Evolutionary conservation across 2,797 vertebrate genomes (phyloP), one percentile per base, ranked within the genome.

Genomic region (Rhodeus uyekii): DNA sequence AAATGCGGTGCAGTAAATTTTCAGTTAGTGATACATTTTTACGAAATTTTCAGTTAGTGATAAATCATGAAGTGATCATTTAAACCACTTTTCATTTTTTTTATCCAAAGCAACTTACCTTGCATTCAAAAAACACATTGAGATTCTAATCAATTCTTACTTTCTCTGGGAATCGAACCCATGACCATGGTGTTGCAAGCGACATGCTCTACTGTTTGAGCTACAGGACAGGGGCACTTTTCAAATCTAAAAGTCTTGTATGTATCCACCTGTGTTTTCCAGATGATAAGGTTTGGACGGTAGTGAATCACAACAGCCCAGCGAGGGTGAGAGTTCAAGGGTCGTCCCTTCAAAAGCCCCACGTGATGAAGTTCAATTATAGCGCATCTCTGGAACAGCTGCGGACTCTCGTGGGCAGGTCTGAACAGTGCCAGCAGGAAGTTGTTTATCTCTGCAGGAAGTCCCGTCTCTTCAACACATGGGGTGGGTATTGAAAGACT

Each of bases 361-460:
- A 95, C 14, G 39, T 88, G 63, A 92, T 92, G 92, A 88, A 76
- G 76, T 91, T 97, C 76, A 92, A 93, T 90, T 96, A 97, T 58
- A 91, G 92, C 84, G 76, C 88, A 0, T 94, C 92, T 0, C 14
- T 69, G 0, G 94, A 96, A 78, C 97, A 98, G 90, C 89, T 99
- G 4, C 92, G 92, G 24, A 93, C 95, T 0, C 24, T 97, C 89
- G 95, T 97, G 18, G 92, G 89, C 82, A 92, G 93, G 5, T 96
- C 96, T 0, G 96, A 97, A 83, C 92, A 96, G 89, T 99, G 98
- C 0, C 96, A 99, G 80, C 98, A 99, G 90, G 96, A 99, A 83
- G 92, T 96, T 63, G 90, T 93, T 48, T 98, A 97, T 90, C 92
- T 93, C 87, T 99, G 98, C 91, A 96, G 89, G 90, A 96, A 90